phyloP scores from a whole-genome alignment of 2,888 invertebrate species.

The Seira sanloemensis region DNA sequence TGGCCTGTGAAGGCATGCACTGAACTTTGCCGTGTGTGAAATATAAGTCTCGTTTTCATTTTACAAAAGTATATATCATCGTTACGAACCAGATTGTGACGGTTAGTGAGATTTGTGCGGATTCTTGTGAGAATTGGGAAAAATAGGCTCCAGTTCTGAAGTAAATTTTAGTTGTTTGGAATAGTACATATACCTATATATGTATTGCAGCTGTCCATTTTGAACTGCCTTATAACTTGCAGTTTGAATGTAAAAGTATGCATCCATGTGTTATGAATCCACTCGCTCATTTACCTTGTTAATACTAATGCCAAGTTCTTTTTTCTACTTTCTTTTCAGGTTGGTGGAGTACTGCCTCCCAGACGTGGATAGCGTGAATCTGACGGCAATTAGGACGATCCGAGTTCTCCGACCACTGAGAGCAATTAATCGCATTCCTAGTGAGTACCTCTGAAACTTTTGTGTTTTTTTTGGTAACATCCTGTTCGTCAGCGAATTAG shows the following conservation, averaged over 20 bases:
- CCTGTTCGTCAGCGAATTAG: not conserved
- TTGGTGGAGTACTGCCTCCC: constrained; percentile 89
- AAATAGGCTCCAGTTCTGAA: not conserved
- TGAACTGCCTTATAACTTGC: not conserved
- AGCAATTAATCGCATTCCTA: constrained; percentile 99
- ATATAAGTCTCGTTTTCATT: not conserved
- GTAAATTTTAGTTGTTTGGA: not conserved
- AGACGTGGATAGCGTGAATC: constrained; percentile 97
- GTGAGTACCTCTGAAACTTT: constrained; percentile 82
- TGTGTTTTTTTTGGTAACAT: constrained; percentile 28
- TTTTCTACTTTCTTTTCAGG: constrained; percentile 77
- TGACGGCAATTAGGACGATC: constrained; percentile 98
- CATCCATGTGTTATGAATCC: constrained; percentile 12
- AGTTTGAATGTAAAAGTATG: not conserved
- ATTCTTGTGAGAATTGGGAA: no score
- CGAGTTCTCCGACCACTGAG: constrained; percentile 96
- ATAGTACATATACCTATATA: not conserved
- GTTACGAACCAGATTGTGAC: constrained; percentile 1
- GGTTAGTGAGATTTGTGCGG: not conserved
- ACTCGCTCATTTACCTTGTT: constrained; percentile 15
- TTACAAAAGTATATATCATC: not conserved
- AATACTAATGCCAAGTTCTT: not conserved
- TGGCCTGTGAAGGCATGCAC: not conserved
- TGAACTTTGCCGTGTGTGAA: not conserved
- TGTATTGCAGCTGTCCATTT: not conserved